Evolutionary conservation across 2,888 invertebrate genomes (phyloP).

Genomic region (Drosophila picticornis): DNA sequence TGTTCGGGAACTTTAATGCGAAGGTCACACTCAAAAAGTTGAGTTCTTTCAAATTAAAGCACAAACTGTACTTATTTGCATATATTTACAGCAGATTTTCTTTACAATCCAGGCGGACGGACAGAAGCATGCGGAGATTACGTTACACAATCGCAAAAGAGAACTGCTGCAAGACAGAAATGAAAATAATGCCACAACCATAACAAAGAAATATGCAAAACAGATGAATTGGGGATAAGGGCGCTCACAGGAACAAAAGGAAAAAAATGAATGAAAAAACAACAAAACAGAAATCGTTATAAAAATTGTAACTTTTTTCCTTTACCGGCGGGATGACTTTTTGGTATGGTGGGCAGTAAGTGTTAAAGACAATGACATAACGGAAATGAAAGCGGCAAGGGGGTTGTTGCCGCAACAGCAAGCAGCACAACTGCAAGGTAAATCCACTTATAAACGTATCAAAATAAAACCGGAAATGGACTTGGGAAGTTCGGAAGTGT

Average conservation of each 20-base stretch:
- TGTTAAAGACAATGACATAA: slow-evolving; percentile 57
- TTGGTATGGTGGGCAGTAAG: slow-evolving; percentile 36
- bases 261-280: slow-evolving; percentile 30
- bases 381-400: slow-evolving; percentile 54
- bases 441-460: slow-evolving; percentile 53
- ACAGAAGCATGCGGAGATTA: slow-evolving; percentile 53
- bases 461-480: slow-evolving; percentile 43
- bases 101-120: slow-evolving; percentile 21
- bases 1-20: slow-evolving; percentile 51
- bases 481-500: slow-evolving; percentile 19
- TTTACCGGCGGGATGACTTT: slow-evolving; percentile 57
- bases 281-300: slow-evolving; percentile 60
- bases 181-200: slow-evolving; percentile 68
- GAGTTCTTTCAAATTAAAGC: slow-evolving; percentile 52
- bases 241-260: slow-evolving; percentile 32
- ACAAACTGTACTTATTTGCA: slow-evolving; percentile 72
- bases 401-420: slow-evolving; percentile 15
- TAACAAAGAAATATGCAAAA: slow-evolving; percentile 81
- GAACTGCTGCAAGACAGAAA: slow-evolving; percentile 44
- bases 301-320: slow-evolving; percentile 65
- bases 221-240: slow-evolving; percentile 80
- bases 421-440: slow-evolving; percentile 21
- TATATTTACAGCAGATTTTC: slow-evolving; percentile 70
- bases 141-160: slow-evolving; percentile 56
- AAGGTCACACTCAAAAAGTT: slow-evolving; percentile 53